Conservation (phyloP, 2,113 vertebrate species). For the Stomatorhinus ivindoensis region DNA sequence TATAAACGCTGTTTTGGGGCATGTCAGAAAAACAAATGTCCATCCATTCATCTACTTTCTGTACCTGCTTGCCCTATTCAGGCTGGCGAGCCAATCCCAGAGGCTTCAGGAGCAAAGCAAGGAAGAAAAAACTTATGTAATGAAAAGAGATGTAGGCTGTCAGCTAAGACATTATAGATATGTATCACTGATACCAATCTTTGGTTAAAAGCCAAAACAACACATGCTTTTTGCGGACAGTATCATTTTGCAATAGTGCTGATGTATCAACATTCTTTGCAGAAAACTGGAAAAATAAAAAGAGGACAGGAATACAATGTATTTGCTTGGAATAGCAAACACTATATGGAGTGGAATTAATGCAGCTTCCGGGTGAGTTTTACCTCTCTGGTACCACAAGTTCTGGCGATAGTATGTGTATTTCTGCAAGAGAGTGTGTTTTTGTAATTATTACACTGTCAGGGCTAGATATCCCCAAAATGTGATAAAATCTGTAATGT, state of each 20-base stretch:
- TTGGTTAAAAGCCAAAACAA: neutral
- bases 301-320: neutral
- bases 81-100: neutral
- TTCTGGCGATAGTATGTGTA: neutral
- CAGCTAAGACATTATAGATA: neutral
- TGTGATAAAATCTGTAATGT: neutral
- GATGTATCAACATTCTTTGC: neutral
- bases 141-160: neutral
- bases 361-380: neutral
- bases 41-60: neutral
- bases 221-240: neutral
- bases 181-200: neutral
- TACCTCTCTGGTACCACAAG: neutral
- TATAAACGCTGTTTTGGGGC: neutral
- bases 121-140: neutral
- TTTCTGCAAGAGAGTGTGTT: neutral
- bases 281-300: neutral
- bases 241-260: neutral
- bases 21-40: neutral
- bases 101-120: neutral
- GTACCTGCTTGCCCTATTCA: neutral
- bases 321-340: constrained; percentile 3
- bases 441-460: neutral
- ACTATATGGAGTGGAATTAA: neutral
- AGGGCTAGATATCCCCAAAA: neutral